Evolutionary conservation across 1,140 invertebrate genomes (phyloP).

Genomic region (Listronotus oregonensis): DNA sequence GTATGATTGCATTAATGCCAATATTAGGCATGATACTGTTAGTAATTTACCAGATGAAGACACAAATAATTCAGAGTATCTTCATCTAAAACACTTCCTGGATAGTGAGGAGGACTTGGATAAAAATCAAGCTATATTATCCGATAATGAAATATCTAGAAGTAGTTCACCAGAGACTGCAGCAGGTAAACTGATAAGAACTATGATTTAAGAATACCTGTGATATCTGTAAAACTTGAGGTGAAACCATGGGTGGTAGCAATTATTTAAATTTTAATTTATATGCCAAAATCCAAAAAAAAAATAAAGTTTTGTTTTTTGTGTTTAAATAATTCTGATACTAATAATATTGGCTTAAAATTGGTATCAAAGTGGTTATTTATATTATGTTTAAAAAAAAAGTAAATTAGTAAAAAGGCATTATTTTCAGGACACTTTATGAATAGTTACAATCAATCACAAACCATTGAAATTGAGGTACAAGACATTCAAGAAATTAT

Average conservation of each 20-base stretch:
- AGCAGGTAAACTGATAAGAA: no score
- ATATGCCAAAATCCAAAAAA: no score
- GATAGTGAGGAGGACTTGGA: constrained; percentile 46
- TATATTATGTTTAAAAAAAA: constrained; percentile 16
- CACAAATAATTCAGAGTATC: constrained; percentile 46
- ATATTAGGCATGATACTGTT: constrained; percentile 23
- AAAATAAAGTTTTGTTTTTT: constrained; percentile 4
- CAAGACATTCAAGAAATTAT: constrained; percentile 27
- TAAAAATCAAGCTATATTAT: constrained; percentile 38
- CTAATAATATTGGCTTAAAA: constrained; percentile 6
- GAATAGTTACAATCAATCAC: constrained; percentile 15
- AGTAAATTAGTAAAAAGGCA: neutral
- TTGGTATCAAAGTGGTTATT: neutral
- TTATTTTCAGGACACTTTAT: constrained; percentile 17
- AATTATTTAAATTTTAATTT: no score
- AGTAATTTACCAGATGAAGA: constrained; percentile 38
- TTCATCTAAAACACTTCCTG: constrained; percentile 53
- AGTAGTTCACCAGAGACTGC: constrained; percentile 31
- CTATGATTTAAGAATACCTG: neutral
- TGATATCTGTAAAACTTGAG: neutral
- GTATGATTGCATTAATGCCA: constrained; percentile 35
- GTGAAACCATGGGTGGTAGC: no score
- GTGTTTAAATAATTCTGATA: constrained; percentile 3
- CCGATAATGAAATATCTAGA: constrained; percentile 30
- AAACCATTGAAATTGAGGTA: constrained; percentile 29